Evolutionary conservation across 1,140 invertebrate species (phyloP).

Genomic region (Drosophila prosaltans): DNA sequence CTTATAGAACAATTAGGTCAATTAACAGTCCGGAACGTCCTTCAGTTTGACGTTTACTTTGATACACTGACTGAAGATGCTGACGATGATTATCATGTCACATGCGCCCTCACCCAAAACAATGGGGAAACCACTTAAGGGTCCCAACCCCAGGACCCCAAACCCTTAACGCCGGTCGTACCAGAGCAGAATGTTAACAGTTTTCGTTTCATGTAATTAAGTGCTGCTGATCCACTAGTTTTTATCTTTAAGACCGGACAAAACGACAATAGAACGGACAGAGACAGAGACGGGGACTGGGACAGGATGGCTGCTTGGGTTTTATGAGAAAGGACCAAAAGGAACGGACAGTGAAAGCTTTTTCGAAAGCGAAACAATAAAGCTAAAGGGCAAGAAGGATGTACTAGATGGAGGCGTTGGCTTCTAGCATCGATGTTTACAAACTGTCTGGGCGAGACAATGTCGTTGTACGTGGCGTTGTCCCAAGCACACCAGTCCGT

Average conservation of each 20-base stretch:
- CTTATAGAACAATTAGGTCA: conserved; percentile 65
- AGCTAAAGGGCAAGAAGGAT: neutral
- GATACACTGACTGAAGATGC: conserved; percentile 34
- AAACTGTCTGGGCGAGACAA: conserved; percentile 79
- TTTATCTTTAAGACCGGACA: conserved; percentile 57
- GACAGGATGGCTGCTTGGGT: too few species aligned
- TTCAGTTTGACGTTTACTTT: conserved; percentile 37
- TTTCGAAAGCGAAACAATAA: conserved; percentile 56
- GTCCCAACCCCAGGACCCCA: neutral
- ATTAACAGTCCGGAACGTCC: conserved; percentile 55
- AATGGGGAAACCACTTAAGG: conserved; percentile 45
- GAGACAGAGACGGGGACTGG: too few species aligned
- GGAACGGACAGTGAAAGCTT: conserved; percentile 59
- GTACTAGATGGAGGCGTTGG: neutral
- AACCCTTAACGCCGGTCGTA: neutral
- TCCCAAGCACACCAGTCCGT: neutral
- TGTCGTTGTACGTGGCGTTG: conserved; percentile 56
- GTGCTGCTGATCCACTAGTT: conserved; percentile 78
- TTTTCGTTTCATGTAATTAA: conserved; percentile 81
- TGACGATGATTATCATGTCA: conserved; percentile 74
- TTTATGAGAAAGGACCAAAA: too few species aligned
- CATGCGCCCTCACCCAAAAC: conserved; percentile 44
- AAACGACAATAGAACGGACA: neutral
- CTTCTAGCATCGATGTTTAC: conserved; percentile 55
- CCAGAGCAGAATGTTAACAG: conserved; percentile 62